Evolutionary conservation across 2,888 invertebrate species (phyloP).

Genomic region (Metellina segmentata): DNA sequence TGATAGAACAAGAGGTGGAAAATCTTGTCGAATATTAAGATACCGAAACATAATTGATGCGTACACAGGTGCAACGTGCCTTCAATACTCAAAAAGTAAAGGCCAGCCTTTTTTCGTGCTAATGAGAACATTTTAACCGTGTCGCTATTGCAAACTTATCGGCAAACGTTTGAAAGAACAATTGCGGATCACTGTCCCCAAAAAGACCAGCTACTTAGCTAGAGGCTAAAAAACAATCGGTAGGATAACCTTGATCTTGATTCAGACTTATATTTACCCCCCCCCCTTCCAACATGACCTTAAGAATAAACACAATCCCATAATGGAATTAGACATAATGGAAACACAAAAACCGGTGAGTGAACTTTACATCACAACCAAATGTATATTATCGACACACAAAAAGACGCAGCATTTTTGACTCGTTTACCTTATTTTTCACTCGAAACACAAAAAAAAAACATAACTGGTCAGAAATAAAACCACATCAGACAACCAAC

Average conservation of each 20-base stretch:
- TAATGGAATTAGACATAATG: conserved; percentile 3
- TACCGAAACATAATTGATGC: too few relatives aligned
- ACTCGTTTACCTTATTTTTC: too few relatives aligned
- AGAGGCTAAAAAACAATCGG: not conserved
- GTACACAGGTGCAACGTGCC: too few relatives aligned
- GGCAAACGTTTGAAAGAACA: not conserved
- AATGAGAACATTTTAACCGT: not conserved
- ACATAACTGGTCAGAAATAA: too few relatives aligned
- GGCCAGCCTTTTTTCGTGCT: not conserved
- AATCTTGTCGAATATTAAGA: too few relatives aligned
- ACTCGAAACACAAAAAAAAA: too few relatives aligned
- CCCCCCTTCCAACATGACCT: not conserved
- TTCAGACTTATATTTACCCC: not conserved
- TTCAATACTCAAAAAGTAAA: not conserved
- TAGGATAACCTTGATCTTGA: conserved; percentile 23
- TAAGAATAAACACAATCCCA: conserved; percentile 5
- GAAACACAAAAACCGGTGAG: not conserved
- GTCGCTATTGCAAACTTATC: not conserved
- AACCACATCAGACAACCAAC: too few relatives aligned
- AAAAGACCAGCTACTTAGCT: not conserved
- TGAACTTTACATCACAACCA: too few relatives aligned
- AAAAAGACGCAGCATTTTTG: too few relatives aligned
- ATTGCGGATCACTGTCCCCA: not conserved
- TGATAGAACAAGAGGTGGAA: too few relatives aligned
- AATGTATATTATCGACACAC: too few relatives aligned